A percentile compares a stretch with the other conserved stretches of the same genome.
Conservation (phyloP, 2,888 invertebrate species). For the Diadegma fenestrale region DNA sequence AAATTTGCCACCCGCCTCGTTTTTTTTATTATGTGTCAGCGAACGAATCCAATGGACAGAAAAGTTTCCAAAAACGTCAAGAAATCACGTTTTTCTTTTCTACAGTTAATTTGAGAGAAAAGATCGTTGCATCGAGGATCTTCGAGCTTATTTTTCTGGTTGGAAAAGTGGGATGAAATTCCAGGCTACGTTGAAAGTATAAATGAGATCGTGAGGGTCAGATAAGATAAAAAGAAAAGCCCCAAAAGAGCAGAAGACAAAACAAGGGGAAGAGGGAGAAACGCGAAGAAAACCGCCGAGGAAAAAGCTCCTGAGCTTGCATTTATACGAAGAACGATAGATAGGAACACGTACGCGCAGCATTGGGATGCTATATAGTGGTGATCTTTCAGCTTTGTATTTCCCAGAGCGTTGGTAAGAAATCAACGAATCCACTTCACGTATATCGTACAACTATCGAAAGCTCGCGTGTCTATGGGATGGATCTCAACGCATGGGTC, state of each 20-base stretch:
- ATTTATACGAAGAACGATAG: constrained; percentile 51
- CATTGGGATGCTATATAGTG: constrained; percentile 67
- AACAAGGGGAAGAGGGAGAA: constrained; percentile 17
- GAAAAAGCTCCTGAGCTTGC: constrained; percentile 21
- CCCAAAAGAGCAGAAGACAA: constrained; percentile 13
- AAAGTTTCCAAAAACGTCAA: neutral
- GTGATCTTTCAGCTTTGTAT: constrained; percentile 68
- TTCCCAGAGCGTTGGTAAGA: constrained; percentile 2
- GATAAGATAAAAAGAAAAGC: constrained; percentile 17
- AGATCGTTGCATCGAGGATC: neutral
- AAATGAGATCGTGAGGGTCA: neutral
- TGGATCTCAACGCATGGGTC: constrained; percentile 4
- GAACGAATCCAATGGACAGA: too few species aligned
- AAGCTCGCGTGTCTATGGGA: constrained; percentile 18
- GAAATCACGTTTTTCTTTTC: neutral
- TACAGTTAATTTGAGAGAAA: neutral
- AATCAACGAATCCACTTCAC: constrained; percentile 59
- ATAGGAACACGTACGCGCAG: constrained; percentile 73
- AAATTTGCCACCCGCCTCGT: neutral
- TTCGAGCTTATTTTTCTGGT: neutral
- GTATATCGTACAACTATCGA: constrained; percentile 20
- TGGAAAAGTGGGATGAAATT: neutral
- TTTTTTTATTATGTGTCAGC: neutral
- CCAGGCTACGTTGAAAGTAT: neutral
- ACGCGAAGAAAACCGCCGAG: constrained; percentile 58